Evolutionary conservation across 2,113 vertebrate genomes (phyloP), one percentile per base, ranked within the genome.

Genomic region (Bolborhynchus lineola): DNA sequence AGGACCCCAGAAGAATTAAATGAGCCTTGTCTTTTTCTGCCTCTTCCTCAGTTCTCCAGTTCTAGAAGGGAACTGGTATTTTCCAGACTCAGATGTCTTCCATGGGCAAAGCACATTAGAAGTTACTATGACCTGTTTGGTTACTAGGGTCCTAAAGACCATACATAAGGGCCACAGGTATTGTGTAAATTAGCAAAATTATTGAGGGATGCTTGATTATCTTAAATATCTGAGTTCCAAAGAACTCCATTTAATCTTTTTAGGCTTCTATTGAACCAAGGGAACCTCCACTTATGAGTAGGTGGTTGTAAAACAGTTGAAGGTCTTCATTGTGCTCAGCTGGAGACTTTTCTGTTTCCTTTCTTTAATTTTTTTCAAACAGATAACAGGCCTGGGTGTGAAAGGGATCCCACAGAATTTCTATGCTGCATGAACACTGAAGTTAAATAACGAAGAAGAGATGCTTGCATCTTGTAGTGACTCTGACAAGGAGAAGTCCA

Each of bases 311-410:
- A n/a, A 60, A 35, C 41, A 24, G n/a, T 52, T 78, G 26, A 52
- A 41, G 49, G 23, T 50, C 86, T 80, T 70, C 18, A 33, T 46
- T 50, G n/a, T 29, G 60, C 35, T 42, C 37, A 47, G n/a, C 1
- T 21, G 33, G 28, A 83, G 24, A 75, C 74, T 46, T 37, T 50
- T 47, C 28, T 80, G 7, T 42, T 75, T 67, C 13, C 6, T 60
- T 70, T 55, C 2, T 42, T 67, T 63, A 29, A 8, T 63, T 68
- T 77, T 77, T 13, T 69, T 84, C 7, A 37, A 84, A 95, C 94
- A 98, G 97, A 86, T 98, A 95, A 97, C 97, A 44, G 97, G 97
- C 41, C 86, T 97, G 71, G 97, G 97, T 31, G 97, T 97, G 86
- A 98, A 97, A 95, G 97, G 97, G 16, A 95, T 97, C 44, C 97